These are phyloP conservation scores for Lithophane socia DNA, from an alignment of 2,888 invertebrate genomes.

Conservation along the genomic window DNA sequence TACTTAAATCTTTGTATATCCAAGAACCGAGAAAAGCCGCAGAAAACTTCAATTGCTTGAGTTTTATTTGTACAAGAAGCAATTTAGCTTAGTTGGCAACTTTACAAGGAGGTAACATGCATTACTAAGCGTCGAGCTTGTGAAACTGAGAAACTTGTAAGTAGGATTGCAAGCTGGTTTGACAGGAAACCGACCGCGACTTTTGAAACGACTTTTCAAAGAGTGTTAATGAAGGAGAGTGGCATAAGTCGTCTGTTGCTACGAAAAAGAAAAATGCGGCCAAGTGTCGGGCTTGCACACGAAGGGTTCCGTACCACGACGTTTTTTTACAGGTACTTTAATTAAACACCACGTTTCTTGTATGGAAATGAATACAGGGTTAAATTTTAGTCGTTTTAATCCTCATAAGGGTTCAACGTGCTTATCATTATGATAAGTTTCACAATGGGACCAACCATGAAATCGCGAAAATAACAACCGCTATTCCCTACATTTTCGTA, in stretches of 20 bases:
- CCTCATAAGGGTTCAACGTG: no score
- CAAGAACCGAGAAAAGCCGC: neutral
- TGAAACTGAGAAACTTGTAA: slow-evolving; percentile 6
- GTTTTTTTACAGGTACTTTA: no score
- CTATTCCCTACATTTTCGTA: no score
- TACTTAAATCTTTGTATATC: neutral
- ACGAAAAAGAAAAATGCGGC: neutral
- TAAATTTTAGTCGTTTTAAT: no score
- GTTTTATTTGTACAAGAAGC: slow-evolving; percentile 45
- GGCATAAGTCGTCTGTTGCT: neutral
- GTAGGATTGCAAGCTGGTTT: neutral
- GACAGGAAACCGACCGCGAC: slow-evolving; percentile 5
- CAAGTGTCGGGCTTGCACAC: no score
- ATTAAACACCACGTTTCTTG: no score
- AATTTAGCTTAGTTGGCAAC: slow-evolving; percentile 45
- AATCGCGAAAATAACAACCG: no score
- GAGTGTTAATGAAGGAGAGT: slow-evolving; percentile 10
- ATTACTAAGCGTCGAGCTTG: slow-evolving; percentile 26
- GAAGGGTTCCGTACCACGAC: no score
- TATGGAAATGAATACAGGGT: no score
- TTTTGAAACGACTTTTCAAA: slow-evolving; percentile 16
- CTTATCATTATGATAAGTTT: no score
- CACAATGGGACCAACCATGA: no score
- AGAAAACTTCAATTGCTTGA: slow-evolving; percentile 31
- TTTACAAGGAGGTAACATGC: slow-evolving; percentile 33